Evolutionary conservation across 2,797 vertebrate species (phyloP).

Genomic region (Diplodus puntazzo): DNA sequence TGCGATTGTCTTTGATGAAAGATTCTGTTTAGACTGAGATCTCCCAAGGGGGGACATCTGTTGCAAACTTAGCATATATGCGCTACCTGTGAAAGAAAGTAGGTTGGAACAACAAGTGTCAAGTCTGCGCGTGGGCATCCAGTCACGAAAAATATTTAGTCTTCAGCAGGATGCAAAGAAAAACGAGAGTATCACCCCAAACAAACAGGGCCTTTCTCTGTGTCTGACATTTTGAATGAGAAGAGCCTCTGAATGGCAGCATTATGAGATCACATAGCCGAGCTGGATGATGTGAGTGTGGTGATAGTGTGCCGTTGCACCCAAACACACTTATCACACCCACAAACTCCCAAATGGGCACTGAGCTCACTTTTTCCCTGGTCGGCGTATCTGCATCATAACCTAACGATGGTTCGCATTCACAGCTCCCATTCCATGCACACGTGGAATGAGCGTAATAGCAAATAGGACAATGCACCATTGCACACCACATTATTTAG

Average conservation of each 20-base stretch:
- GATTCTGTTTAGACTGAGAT: conserved; percentile 77
- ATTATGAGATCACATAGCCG: conserved; percentile 76
- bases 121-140: conserved; percentile 12
- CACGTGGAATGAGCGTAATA: conserved; percentile 29
- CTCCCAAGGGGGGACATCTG: conserved; percentile 68
- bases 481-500: conserved; percentile 62
- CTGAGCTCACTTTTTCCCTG: conserved; percentile 22
- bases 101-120: conserved; percentile 69
- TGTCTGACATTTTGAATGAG: conserved; percentile 60
- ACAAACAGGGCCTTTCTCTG: conserved; percentile 66
- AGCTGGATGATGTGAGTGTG: conserved; percentile 56
- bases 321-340: conserved; percentile 41
- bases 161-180: conserved; percentile 28
- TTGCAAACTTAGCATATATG: conserved; percentile 59
- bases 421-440: conserved; percentile 21
- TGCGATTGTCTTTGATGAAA: conserved; percentile 81
- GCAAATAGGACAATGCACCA: conserved; percentile 58
- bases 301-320: conserved; percentile 22
- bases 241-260: conserved; percentile 65
- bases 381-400: conserved; percentile 27
- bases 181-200: conserved; percentile 43
- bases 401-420: conserved; percentile 22
- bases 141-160: conserved; percentile 32
- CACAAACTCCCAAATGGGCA: conserved; percentile 35
- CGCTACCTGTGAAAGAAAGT: conserved; percentile 69